Percentiles rank a stretch among this genome's conserved stretches.
Conservation (phyloP, 2,113 vertebrate species). For the Hyla sarda region DNA sequence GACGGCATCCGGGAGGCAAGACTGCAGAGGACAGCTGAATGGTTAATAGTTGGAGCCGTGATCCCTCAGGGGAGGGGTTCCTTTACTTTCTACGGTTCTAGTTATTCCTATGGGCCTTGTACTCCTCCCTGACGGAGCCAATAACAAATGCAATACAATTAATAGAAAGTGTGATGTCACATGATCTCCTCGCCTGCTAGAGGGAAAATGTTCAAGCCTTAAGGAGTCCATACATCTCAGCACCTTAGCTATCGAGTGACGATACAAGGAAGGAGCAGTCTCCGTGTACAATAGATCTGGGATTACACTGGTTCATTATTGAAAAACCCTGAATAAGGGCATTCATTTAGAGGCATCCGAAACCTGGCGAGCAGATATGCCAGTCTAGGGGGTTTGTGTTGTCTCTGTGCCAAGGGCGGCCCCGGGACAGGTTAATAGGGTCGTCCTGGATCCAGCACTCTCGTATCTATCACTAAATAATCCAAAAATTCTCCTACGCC, state of each 20-base stretch:
- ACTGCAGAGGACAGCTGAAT: slow-evolving; percentile 32
- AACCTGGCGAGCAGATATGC: not conserved
- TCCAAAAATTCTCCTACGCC: not conserved
- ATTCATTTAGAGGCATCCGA: not conserved
- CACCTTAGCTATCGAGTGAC: not conserved
- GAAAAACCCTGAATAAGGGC: not conserved
- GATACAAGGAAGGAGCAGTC: not conserved
- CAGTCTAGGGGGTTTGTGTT: not conserved
- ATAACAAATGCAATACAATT: not conserved
- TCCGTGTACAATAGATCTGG: not conserved
- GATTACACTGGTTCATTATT: too few species aligned
- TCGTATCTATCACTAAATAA: not conserved
- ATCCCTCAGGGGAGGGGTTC: not conserved
- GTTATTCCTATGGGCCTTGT: not conserved
- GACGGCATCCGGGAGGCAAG: not conserved
- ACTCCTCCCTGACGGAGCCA: not conserved
- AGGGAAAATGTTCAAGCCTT: slow-evolving; percentile 28
- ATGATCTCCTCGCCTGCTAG: not conserved
- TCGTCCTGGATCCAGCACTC: not conserved
- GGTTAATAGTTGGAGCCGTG: too few species aligned
- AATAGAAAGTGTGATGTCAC: not conserved
- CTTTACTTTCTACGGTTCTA: not conserved
- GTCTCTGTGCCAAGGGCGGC: not conserved
- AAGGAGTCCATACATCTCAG: slow-evolving; percentile 1
- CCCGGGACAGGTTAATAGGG: not conserved